Percentiles rank a stretch among this genome's conserved stretches.
These are phyloP conservation scores for Mohoua ochrocephala DNA, from an alignment of 2,113 vertebrate species.

Conservation along the genomic window DNA sequence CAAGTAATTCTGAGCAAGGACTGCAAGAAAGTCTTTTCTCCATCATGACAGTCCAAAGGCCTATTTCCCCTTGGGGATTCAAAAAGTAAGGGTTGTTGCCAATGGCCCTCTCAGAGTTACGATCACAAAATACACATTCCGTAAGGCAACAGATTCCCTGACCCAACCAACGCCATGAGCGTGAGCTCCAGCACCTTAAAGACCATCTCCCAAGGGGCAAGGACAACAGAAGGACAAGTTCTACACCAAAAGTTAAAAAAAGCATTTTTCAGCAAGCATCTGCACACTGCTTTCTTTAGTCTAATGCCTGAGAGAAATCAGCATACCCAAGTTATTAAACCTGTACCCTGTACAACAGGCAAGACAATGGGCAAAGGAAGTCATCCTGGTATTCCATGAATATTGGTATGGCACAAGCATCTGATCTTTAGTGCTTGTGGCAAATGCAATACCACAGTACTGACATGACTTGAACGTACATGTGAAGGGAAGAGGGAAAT, in stretches of 20 bases:
- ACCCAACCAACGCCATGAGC: neutral
- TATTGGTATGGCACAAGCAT: neutral
- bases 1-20: neutral
- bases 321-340: neutral
- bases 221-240: neutral
- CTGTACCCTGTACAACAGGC: neutral
- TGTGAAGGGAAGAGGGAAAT: neutral
- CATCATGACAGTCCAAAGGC: rapidly evolving
- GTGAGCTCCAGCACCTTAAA: neutral
- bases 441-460: neutral
- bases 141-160: neutral
- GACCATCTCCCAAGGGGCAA: neutral
- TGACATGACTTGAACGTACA: neutral
- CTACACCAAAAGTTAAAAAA: neutral
- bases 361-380: neutral
- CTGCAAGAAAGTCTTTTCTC: neutral
- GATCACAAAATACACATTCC: neutral
- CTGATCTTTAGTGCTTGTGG: neutral
- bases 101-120: neutral
- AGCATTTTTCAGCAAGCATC: neutral
- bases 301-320: neutral
- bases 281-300: neutral
- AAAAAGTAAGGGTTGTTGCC: neutral
- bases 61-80: neutral
- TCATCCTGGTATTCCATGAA: neutral